Evolutionary conservation across 2,113 vertebrate genomes (phyloP).

Genomic region (Speoplatyrhinus poulsoni): DNA sequence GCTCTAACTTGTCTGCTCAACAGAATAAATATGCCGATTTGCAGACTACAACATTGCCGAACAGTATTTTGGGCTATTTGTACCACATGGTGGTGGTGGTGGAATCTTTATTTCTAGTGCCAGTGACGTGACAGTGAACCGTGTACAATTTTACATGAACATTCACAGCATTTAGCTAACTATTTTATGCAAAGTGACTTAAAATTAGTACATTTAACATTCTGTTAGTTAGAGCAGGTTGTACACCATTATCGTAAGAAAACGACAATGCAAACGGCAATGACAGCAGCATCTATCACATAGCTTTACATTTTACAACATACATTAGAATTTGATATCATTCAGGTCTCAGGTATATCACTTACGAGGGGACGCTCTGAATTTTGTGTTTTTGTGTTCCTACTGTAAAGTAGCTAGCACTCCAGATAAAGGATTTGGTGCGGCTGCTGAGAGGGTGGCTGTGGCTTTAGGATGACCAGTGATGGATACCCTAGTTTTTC

Average conservation of each 20-base stretch:
- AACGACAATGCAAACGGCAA: too few species aligned
- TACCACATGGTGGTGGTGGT: slow-evolving; percentile 57
- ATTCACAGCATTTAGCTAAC: slow-evolving; percentile 22
- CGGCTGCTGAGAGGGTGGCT: slow-evolving; percentile 29
- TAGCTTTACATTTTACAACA: slow-evolving; percentile 4
- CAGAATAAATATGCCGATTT: slow-evolving; percentile 37
- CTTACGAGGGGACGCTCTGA: slow-evolving; percentile 29
- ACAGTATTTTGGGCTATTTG: slow-evolving; percentile 59
- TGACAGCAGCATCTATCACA: too few species aligned
- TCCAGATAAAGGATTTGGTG: slow-evolving; percentile 69
- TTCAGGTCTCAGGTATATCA: slow-evolving; percentile 59
- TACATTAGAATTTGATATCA: too few species aligned
- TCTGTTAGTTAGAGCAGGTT: too few species aligned
- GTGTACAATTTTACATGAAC: neutral
- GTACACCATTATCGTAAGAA: too few species aligned
- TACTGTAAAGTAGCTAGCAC: neutral
- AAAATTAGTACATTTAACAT: too few species aligned
- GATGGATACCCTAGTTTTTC: slow-evolving; percentile 76
- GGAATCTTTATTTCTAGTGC: too few species aligned
- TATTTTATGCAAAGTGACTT: too few species aligned
- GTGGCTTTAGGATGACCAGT: slow-evolving; percentile 50
- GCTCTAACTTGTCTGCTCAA: slow-evolving; percentile 58
- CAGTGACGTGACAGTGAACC: too few species aligned
- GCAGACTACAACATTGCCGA: slow-evolving; percentile 52
- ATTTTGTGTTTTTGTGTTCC: slow-evolving; percentile 4